Evolutionary conservation across 2,888 invertebrate genomes (phyloP).

Genomic region (Camptogramma bilineatum): DNA sequence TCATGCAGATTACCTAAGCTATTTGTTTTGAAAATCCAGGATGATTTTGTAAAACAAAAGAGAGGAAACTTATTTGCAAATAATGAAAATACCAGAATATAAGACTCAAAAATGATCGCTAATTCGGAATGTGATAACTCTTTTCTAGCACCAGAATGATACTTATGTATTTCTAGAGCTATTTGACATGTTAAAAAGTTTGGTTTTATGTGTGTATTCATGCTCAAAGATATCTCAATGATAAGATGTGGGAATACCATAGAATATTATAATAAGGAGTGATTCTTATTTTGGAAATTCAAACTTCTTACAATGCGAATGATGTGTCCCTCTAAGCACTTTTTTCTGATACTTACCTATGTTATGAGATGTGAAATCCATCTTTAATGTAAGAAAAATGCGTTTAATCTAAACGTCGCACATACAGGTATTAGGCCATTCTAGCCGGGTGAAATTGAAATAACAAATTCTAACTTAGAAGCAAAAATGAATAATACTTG

Average conservation of each 20-base stretch:
- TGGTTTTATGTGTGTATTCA: slow-evolving; percentile 6
- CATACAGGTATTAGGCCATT: too few relatives aligned
- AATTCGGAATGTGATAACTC: too few relatives aligned
- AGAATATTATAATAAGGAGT: not conserved
- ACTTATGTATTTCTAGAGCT: too few relatives aligned
- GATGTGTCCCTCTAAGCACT: not conserved
- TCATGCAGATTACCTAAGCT: slow-evolving; percentile 24
- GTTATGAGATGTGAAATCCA: too few relatives aligned
- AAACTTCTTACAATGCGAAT: not conserved
- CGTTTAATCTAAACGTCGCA: slow-evolving; percentile 16
- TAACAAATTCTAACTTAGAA: too few relatives aligned
- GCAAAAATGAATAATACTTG: too few relatives aligned
- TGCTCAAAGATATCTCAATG: slow-evolving; percentile 16
- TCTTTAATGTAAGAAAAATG: slow-evolving; percentile 15
- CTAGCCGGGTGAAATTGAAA: too few relatives aligned
- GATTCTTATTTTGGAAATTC: too few relatives aligned
- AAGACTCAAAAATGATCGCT: not conserved
- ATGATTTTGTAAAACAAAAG: not conserved
- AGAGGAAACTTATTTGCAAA: not conserved
- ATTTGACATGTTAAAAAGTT: too few relatives aligned
- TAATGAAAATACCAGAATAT: not conserved
- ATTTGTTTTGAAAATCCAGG: slow-evolving; percentile 10
- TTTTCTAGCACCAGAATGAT: too few relatives aligned
- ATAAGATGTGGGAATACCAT: slow-evolving; percentile 7
- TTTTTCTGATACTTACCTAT: too few relatives aligned